Evolutionary conservation across 2,888 invertebrate genomes (phyloP).

Genomic region (Acronicta psi): DNA sequence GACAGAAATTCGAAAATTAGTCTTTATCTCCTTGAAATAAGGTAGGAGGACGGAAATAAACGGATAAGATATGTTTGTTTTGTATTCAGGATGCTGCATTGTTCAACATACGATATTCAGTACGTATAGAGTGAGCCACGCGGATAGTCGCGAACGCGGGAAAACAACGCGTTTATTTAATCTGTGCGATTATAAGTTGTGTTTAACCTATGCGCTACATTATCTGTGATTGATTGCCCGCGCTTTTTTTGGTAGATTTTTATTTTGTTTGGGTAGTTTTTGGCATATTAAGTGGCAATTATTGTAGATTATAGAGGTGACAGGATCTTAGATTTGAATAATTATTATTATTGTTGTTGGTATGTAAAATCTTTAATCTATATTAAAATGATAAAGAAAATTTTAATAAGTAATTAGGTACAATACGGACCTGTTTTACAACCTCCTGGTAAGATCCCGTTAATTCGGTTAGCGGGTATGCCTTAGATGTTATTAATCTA

Average conservation of each 20-base stretch:
- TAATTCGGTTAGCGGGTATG: too few species aligned
- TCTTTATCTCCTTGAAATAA: slow-evolving; percentile 4
- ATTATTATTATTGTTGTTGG: too few species aligned
- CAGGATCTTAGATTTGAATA: too few species aligned
- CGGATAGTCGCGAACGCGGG: slow-evolving; percentile 37
- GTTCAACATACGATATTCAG: slow-evolving; percentile 54
- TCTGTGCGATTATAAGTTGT: slow-evolving; percentile 12
- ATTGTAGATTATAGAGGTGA: too few species aligned
- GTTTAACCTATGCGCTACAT: slow-evolving; percentile 19
- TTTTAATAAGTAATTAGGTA: too few species aligned
- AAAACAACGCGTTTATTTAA: slow-evolving; percentile 24
- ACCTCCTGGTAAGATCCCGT: too few species aligned
- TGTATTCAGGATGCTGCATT: slow-evolving; percentile 58
- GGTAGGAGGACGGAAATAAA: background rate
- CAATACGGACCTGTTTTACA: too few species aligned
- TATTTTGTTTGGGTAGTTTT: slow-evolving; percentile 1
- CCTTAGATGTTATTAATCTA: too few species aligned
- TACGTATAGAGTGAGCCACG: slow-evolving; percentile 47
- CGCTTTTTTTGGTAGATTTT: slow-evolving; percentile 15
- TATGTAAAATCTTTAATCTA: too few species aligned
- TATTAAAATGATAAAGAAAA: too few species aligned
- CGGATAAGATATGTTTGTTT: slow-evolving; percentile 15
- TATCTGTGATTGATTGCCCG: slow-evolving; percentile 23
- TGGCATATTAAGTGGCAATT: slow-evolving; percentile 8
- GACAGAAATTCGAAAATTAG: background rate